These are phyloP conservation scores for Madoqua kirkii DNA, from an alignment of 2,113 vertebrate species.

Conservation along the genomic window DNA sequence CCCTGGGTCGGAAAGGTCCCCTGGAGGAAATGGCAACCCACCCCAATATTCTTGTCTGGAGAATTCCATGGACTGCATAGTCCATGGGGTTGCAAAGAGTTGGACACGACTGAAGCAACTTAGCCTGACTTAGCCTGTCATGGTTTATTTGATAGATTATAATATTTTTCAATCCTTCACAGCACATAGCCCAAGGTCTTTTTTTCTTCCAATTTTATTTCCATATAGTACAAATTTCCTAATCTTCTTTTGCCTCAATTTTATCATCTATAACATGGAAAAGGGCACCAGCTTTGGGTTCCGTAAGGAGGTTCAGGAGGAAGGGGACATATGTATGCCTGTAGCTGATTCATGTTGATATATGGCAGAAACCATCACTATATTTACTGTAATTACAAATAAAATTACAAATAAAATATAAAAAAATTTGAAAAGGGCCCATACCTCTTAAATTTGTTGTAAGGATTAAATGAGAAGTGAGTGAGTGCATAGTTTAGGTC, in stretches of 20 bases:
- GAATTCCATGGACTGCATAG: background rate
- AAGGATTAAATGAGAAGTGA: background rate
- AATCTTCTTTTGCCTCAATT: background rate
- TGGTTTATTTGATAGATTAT: background rate
- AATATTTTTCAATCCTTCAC: background rate
- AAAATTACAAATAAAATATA: background rate
- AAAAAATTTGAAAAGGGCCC: background rate
- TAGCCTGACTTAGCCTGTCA: background rate
- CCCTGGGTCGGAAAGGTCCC: background rate
- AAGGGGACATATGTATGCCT: background rate
- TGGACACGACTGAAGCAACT: background rate
- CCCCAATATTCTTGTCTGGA: background rate
- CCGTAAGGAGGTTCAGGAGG: background rate
- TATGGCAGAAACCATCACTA: background rate
- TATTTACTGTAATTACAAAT: background rate
- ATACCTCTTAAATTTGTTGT: background rate
- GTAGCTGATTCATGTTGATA: background rate
- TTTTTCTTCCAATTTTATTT: background rate
- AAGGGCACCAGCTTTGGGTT: background rate
- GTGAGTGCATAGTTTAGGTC: background rate
- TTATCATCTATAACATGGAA: background rate
- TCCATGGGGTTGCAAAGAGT: background rate
- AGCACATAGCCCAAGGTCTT: background rate
- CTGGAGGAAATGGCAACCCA: background rate
- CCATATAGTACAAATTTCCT: background rate